Base-by-base conservation (phyloP, 1,140 invertebrate genomes). In the Trachelipus rathkii region DNA sequence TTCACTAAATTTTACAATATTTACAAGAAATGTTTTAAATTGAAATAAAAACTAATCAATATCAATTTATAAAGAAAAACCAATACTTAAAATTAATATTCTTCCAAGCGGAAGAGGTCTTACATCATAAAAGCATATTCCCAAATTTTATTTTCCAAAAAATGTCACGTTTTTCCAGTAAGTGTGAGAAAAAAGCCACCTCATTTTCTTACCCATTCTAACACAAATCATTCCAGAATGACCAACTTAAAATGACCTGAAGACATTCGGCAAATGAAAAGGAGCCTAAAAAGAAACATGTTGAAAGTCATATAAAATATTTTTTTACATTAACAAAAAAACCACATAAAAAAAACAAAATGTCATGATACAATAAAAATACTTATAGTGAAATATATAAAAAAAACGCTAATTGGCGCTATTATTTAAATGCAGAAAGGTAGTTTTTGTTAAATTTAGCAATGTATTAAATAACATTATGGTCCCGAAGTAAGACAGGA, bases 121-220 rank as follows among this genome's bases (percentile, higher is more conserved):
- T 72, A 93, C 88, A 84, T 92, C 88, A 85, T 90, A 91, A 0
- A 89, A n/a, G n/a, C 88, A 73, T 93, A 85, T 81, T 93, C 89
- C n/a, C 90, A 90, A 68, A 89, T 84, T 50, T 84, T 81, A 84
- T 95, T 90, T 78, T 86, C 87, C 46, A 97, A 86, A 82, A 88
- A 87, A 9, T 89, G 85, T 87, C 97, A n/a, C n/a, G n/a, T n/a
- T n/a, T n/a, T 95, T 85, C 93, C 89, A 0, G 91, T 92, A 11
- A 95, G 95, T 23, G 93, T 92, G 84, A 95, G n/a, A 91, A 44
- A 99, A 87, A 19, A 94, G 82, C 96, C 97, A 99, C 83, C 89
- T 90, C 84, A 99, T 99, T 81, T 86, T 88, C 15, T 73, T 73
- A 67, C 77, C 77, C 33, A 78, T 50, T 24, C 76, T 78, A n/a